Conservation (phyloP, 2,888 invertebrate genomes). For the Exocentrus adspersus region DNA sequence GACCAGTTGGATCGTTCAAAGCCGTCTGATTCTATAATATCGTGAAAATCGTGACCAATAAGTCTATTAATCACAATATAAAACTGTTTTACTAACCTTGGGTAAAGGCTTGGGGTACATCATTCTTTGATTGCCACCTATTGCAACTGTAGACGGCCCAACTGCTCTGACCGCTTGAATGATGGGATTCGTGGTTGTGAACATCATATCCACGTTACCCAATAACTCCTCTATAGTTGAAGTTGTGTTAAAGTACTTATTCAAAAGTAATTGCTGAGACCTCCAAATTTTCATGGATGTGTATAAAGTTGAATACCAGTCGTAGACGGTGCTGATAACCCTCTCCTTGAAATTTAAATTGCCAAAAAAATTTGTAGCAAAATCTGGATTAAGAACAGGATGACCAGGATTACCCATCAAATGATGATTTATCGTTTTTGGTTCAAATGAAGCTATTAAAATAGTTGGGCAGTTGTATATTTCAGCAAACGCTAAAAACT, state of each 20-base stretch:
- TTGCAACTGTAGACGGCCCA: slow-evolving; percentile 16
- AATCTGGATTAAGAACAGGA: not conserved
- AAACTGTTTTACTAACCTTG: too few relatives aligned
- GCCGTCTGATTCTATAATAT: too few relatives aligned
- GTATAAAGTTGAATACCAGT: not conserved
- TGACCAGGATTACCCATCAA: not conserved
- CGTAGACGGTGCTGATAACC: not conserved
- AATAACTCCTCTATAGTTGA: not conserved
- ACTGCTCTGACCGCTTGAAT: slow-evolving; percentile 35
- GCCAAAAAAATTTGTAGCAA: not conserved
- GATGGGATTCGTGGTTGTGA: slow-evolving; percentile 43
- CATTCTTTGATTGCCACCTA: not conserved
- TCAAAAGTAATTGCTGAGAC: not conserved
- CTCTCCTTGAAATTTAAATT: not conserved
- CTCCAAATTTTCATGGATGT: not conserved
- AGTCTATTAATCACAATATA: too few relatives aligned
- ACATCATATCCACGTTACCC: slow-evolving; percentile 38
- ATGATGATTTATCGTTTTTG: not conserved
- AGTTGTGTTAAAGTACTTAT: not conserved
- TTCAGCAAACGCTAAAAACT: slow-evolving; percentile 2
- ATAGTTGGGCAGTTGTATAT: slow-evolving; percentile 10
- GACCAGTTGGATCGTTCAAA: too few relatives aligned
- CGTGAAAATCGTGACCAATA: too few relatives aligned
- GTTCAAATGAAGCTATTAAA: not conserved
- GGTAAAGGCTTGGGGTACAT: not conserved